Base-by-base conservation (phyloP, 2,888 invertebrate genomes). In the Tupiocoris notatus region DNA sequence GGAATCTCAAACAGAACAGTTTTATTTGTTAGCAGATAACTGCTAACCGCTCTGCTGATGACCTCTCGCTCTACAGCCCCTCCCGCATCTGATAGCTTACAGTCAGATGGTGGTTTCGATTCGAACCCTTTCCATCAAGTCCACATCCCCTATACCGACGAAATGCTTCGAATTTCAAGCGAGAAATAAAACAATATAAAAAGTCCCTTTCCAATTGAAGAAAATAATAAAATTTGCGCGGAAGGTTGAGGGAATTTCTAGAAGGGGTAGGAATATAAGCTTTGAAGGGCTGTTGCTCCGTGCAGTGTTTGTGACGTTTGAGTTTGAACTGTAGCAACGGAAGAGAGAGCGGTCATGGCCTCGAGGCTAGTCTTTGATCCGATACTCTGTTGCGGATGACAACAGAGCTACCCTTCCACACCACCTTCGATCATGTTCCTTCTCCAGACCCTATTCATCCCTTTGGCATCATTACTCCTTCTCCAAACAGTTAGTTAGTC, bases 371-470 rank as follows among this genome's bases (percentile, higher is more conserved):
- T 68, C 68, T 68, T 68, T 68, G 68, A 68, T 68, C 68, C 68
- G 68, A 68, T 58, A 68, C 68, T 24, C 68, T 17, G 68, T 68
- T 68, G 68, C 68, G 23, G 57, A 68, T 68, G 68, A 68, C 68
- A 68, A 39, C 39, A 39, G 39, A 39, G 39, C 39, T 39, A 39
- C 39, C 39, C 39, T 12, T 54, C 66, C 54, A 21, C 66, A 39
- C 18, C 25, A 20, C 21, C 66, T 21, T 9, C 56, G 56, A 66
- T 25, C 21, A 39, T 66, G 25, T 18, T 56, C 39, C 39, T 21
- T 39, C 12, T 39, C 39, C 39, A 39, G 12, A 39, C 12, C 39
- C 39, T 39, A 12, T 12, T 39, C 39, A 39, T 39, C 39, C 39
- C 12, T 12, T 39, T 7, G 39, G 39, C 39, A 39, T 7, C 3